Evolutionary conservation across 1,140 invertebrate species (phyloP), one percentile per base, ranked within the genome.

Genomic region (Lutraria rhynchaena): DNA sequence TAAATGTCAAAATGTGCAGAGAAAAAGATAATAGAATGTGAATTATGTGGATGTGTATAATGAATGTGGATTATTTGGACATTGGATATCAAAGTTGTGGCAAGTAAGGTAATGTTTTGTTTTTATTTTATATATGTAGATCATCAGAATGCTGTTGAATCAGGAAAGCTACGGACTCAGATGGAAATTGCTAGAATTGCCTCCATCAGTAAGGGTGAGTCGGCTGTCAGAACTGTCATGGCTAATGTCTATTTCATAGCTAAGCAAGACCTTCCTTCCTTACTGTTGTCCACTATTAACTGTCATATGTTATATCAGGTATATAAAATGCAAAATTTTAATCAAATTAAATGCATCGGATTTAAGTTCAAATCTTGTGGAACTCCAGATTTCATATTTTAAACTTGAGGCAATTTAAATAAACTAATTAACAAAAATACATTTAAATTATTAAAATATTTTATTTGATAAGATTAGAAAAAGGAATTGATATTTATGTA

Each of bases 181-280:
- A 71, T 71, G 69, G 19, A 35, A 33, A 71, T 51, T 41, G 69
- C 69, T 15, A 44, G 41, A 31, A 33, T 41, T 1, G 41, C 69
- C 35, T 71, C 69, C 3, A 22, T 55, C 29, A 71, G 51, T 31
- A 71, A 71, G 51, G 55, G 69, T 35, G 69, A 55, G 31, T 19
- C 49, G 9, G 69, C 69, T 22, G 53, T 71, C 2, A 35, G 69
- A 37, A 41, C 33, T 35, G 69, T 51, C 24, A 71, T 71, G 69
- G 69, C 69, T n/a, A 70, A 70, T 29, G 67, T 70, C 1, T 51
- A 35, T 15, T 70, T 70, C 44, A 13, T 70, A 29, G 67, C 67
- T 4, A 70, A 70, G 24, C 27, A 70, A 51, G 67, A 70, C 27
- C 41, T 70, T 1, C 67, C 67, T 17, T 19, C 13, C 35, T 41